Evolutionary conservation across 2,797 vertebrate species (phyloP).

Genomic region (Enteromius treurensis): DNA sequence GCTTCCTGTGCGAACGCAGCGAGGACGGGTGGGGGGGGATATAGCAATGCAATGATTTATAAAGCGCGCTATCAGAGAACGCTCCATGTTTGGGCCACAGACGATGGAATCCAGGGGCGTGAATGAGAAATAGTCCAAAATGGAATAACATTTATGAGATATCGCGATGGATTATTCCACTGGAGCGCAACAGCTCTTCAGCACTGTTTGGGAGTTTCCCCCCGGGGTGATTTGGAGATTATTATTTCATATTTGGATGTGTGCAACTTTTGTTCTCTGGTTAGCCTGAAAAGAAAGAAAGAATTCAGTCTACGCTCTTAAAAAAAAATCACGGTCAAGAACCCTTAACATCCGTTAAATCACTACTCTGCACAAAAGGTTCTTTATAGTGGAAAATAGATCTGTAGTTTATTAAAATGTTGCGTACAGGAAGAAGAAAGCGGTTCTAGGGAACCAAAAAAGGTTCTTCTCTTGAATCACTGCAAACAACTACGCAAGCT

Average conservation of each 20-base stretch:
- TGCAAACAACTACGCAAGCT: background rate
- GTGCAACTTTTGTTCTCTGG: constrained; percentile 24
- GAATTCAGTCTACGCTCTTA: background rate
- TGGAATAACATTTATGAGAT: constrained; percentile 64
- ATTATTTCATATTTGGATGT: constrained; percentile 68
- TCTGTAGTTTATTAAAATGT: background rate
- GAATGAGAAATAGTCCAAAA: constrained; percentile 58
- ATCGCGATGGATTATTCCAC: constrained; percentile 64
- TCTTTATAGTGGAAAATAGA: background rate
- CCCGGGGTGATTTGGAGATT: constrained; percentile 60
- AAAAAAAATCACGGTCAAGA: background rate
- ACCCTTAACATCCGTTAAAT: background rate
- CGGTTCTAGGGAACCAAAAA: background rate
- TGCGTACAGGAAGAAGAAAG: background rate
- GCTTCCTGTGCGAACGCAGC: constrained; percentile 53
- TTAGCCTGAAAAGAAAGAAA: background rate
- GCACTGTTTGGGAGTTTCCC: constrained; percentile 20
- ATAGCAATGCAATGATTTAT: constrained; percentile 59
- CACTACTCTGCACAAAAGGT: background rate
- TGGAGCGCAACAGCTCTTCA: constrained; percentile 56
- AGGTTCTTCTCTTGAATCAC: background rate
- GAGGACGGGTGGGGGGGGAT: constrained; percentile 48
- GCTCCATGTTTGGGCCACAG: constrained; percentile 56
- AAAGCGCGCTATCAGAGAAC: constrained; percentile 55
- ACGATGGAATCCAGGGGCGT: constrained; percentile 47